These are phyloP conservation scores for Botia kubotai DNA, from an alignment of 2,797 vertebrate species.

Conservation along the genomic window DNA sequence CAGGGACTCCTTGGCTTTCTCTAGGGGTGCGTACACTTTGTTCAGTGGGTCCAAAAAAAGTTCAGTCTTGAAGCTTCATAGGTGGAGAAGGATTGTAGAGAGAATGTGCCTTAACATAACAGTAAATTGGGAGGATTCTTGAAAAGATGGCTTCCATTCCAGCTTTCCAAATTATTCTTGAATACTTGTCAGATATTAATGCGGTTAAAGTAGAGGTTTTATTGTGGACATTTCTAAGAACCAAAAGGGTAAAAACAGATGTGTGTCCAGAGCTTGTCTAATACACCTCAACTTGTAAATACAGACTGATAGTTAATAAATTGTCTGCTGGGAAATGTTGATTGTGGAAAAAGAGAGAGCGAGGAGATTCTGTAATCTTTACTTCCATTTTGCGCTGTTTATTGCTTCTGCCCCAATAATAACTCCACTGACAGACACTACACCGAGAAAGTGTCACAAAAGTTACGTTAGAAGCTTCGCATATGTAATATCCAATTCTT, in stretches of 20 bases:
- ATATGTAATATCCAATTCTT: conserved; percentile 69
- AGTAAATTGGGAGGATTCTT: conserved; percentile 57
- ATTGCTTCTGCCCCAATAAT: conserved; percentile 71
- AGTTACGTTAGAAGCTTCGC: conserved; percentile 52
- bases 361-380: conserved; percentile 21
- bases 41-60: conserved; percentile 66
- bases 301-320: conserved; percentile 20
- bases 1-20: conserved; percentile 71
- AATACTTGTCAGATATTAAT: conserved; percentile 7
- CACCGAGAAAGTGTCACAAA: conserved; percentile 64
- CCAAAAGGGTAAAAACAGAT: not conserved
- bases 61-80: conserved; percentile 66
- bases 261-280: conserved; percentile 17
- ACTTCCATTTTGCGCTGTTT: conserved; percentile 33
- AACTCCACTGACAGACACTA: conserved; percentile 69
- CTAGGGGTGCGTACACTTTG: conserved; percentile 64
- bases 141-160: conserved; percentile 37
- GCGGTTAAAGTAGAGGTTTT: conserved; percentile 8
- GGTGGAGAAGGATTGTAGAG: conserved; percentile 62
- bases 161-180: conserved; percentile 24
- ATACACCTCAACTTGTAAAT: conserved; percentile 37
- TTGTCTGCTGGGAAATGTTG: conserved; percentile 26
- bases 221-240: not conserved
- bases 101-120: conserved; percentile 73
- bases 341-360: not conserved